Percentiles rank a stretch among this genome's conserved stretches.
Evolutionary conservation across 1,140 invertebrate genomes (phyloP).

Genomic region (Trypoxylus dichotomus): DNA sequence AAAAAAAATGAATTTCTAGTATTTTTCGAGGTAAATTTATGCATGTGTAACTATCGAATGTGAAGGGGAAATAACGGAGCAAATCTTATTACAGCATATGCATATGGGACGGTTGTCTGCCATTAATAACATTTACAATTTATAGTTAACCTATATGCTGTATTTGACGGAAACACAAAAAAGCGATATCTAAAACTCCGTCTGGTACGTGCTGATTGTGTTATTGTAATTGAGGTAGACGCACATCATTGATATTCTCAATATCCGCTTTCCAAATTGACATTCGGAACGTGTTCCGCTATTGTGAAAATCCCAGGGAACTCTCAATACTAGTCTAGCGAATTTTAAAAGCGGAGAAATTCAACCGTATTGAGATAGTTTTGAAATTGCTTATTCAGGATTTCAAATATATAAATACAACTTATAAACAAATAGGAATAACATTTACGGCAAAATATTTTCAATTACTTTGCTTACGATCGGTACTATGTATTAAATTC

Average conservation of each 20-base stretch:
- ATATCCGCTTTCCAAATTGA: conserved; percentile 36
- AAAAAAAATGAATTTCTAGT: too few species aligned
- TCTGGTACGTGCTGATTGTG: conserved; percentile 31
- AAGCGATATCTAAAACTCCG: conserved; percentile 19
- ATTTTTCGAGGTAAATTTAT: too few species aligned
- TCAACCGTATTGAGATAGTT: too few species aligned
- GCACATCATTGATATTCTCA: conserved; percentile 35
- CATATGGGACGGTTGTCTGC: not conserved
- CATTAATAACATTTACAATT: not conserved
- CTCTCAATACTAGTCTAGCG: not conserved
- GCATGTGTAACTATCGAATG: not conserved
- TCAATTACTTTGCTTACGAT: too few species aligned
- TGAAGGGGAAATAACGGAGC: not conserved
- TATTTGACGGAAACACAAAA: conserved; percentile 29
- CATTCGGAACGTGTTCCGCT: conserved; percentile 32
- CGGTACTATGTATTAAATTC: too few species aligned
- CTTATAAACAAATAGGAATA: too few species aligned
- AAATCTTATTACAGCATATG: not conserved
- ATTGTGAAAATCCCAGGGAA: conserved; percentile 26
- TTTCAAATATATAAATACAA: too few species aligned
- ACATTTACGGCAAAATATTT: too few species aligned
- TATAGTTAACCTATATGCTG: conserved; percentile 12
- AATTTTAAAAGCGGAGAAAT: not conserved
- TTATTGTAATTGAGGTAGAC: conserved; percentile 36
- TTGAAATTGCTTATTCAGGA: too few species aligned